Base-by-base conservation (phyloP, 2,888 invertebrate species). In the Ophioninae sp. region DNA sequence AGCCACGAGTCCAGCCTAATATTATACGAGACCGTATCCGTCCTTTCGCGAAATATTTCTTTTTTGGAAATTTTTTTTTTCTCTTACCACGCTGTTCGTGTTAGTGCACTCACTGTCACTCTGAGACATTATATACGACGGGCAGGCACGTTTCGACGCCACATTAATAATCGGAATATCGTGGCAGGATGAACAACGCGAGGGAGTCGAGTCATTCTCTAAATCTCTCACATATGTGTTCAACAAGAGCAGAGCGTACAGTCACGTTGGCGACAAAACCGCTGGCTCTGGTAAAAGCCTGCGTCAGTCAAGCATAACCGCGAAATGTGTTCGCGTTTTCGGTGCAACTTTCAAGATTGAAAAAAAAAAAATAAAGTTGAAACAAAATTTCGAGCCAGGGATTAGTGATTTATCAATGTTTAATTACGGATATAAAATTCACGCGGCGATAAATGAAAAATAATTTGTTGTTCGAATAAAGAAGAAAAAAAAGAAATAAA, bases 31-130 rank as follows among this genome's bases (percentile, higher is more conserved):
- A 79, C 56, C 67, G 64, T 65, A 41, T n/a, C 72, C 58, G 58
- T 64, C 72, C 65, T 56, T 65, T 73, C 51, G 65, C 30, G 72
- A 72, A 79, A 23, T 64, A 51, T 63, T 20, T n/a, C 51, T 51
- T 63, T 75, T 75, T 75, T 75, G 10, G 10, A 41, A 41, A 7
- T 9, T 64, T 10, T 51, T 51, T 71, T 22, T 22, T 72, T 72
- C 56, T 51, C n/a, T 39, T 39, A 22, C 8, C 41, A 22, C 56
- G 39, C 39, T 64, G 65, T n/a, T n/a, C 72, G 79, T 59, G 79
- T 79, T 79, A 65, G 79, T 67, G 79, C 73, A 79, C 72, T 79
- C 79, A 58, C 79, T 79, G 79, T 79, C 79, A 79, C 79, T 79
- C 65, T 51, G 79, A 73, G 72, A 73, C 72, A 73, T 79, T 79